These are phyloP conservation scores for Drosophila trichaetosa DNA, from an alignment of 2,888 invertebrate genomes.

Conservation along the genomic window DNA sequence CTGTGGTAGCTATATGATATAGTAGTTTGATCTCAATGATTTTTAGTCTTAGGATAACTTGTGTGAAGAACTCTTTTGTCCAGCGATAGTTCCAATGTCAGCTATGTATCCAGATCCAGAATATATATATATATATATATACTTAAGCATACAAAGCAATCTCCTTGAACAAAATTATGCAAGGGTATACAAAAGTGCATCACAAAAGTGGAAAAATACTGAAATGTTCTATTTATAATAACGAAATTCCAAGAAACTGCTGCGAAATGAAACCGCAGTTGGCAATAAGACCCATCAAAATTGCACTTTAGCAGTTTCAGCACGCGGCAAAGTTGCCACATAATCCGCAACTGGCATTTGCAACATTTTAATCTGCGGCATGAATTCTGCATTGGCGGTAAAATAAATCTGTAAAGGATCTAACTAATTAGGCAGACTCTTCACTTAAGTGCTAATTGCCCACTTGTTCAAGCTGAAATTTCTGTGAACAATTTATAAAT, in stretches of 20 bases:
- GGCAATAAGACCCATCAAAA: neutral
- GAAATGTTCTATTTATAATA: neutral
- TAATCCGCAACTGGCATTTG: neutral
- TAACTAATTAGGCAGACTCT: neutral
- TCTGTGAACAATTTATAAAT: neutral
- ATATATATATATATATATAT: neutral
- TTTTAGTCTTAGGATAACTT: neutral
- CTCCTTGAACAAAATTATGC: neutral
- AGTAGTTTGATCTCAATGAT: neutral
- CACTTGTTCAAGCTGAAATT: neutral
- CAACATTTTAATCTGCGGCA: neutral
- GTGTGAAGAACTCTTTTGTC: too few species aligned
- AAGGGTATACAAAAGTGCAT: neutral
- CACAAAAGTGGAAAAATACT: neutral
- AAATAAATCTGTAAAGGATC: neutral
- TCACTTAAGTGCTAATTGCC: neutral
- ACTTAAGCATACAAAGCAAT: neutral
- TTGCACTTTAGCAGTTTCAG: too few species aligned
- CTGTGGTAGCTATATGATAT: neutral
- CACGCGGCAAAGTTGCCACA: neutral
- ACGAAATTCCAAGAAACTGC: neutral
- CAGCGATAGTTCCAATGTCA: too few species aligned
- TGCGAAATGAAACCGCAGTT: neutral
- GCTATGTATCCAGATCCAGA: neutral
- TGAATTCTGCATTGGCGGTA: neutral